Base-by-base conservation (phyloP, 2,888 invertebrate genomes). In the Cephalotes varians region DNA sequence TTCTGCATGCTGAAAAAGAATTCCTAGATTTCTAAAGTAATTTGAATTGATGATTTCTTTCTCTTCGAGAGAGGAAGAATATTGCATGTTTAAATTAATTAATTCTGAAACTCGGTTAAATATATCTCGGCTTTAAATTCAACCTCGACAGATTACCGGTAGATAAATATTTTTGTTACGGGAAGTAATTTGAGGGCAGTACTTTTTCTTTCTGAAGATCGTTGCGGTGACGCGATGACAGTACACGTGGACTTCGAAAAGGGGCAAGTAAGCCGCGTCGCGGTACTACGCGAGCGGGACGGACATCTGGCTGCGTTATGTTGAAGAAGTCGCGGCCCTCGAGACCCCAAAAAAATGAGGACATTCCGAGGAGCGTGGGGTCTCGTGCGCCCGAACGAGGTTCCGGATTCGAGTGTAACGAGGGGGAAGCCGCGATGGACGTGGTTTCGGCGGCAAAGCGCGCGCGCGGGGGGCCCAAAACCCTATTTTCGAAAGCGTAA, bases 321-420 rank as follows among this genome's bases (percentile, higher is more conserved):
- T 91, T 89, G 91, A 90, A 91, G 91, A 92, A 92, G 91, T 90
- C 92, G 89, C 88, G 89, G 90, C 81, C 87, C 88, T 86, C 88
- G 90, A 88, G 89, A 88, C 88, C 88, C 86, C 84, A 84, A 87
- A 91, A 92, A 91, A 93, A 92, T 93, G 93, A 92, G 93, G 93
- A 91, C 93, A 92, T 90, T 87, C 92, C 90, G 86, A 85, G 85
- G 86, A 85, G 83, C 83, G 88, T 85, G 86, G 81, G 64, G 85
- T 81, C 69, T 60, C 34, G 73, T 77, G 83, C 73, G 71, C 80
- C 47, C 84, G 69, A 85, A 87, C 89, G 86, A 85, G 89, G 90
- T 91, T 90, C 90, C 92, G 90, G 87, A 91, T 92, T 92, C 89
- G 87, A 88, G 83, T 88, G 84, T 83, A 80, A 87, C 77, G 72